These are phyloP conservation scores for Masnerella sp. DNA, from an alignment of 2,888 invertebrate species.

Conservation along the genomic window DNA sequence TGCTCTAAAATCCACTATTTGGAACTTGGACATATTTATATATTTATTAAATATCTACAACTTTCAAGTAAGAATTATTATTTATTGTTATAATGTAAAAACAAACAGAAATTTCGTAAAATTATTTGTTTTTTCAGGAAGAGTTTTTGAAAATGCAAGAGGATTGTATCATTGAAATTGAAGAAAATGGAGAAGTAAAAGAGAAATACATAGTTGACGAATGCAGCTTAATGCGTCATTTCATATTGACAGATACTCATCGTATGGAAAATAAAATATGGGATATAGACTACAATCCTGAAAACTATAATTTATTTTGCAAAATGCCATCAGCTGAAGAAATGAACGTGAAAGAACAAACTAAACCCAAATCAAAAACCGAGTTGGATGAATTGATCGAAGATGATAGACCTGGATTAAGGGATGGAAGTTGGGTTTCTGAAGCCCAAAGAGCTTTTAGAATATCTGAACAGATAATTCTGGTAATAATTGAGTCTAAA, in stretches of 20 bases:
- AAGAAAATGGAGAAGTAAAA: constrained; percentile 61
- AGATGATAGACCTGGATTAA: constrained; percentile 68
- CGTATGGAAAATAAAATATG: constrained; percentile 64
- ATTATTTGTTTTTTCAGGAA: constrained; percentile 63
- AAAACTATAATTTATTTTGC: constrained; percentile 68
- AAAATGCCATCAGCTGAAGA: constrained; percentile 66
- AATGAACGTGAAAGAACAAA: constrained; percentile 1
- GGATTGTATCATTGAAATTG: constrained; percentile 60
- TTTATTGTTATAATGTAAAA: neutral
- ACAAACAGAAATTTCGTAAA: neutral
- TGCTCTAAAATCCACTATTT: constrained; percentile 69
- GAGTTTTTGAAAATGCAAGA: constrained; percentile 69
- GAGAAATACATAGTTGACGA: constrained; percentile 68
- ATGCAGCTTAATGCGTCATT: constrained; percentile 68
- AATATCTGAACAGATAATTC: constrained; percentile 65
- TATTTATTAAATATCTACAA: constrained; percentile 67
- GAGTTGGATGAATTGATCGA: constrained; percentile 67
- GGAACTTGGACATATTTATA: constrained; percentile 73
- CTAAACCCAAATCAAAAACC: constrained; percentile 56
- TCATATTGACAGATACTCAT: constrained; percentile 69
- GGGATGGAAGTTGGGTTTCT: constrained; percentile 71
- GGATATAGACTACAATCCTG: constrained; percentile 59
- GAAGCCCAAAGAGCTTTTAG: constrained; percentile 70
- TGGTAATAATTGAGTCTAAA: too few relatives aligned
- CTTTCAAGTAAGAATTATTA: constrained; percentile 67